Conservation (phyloP, 2,888 invertebrate species). For the Cyaniris semiargus region DNA sequence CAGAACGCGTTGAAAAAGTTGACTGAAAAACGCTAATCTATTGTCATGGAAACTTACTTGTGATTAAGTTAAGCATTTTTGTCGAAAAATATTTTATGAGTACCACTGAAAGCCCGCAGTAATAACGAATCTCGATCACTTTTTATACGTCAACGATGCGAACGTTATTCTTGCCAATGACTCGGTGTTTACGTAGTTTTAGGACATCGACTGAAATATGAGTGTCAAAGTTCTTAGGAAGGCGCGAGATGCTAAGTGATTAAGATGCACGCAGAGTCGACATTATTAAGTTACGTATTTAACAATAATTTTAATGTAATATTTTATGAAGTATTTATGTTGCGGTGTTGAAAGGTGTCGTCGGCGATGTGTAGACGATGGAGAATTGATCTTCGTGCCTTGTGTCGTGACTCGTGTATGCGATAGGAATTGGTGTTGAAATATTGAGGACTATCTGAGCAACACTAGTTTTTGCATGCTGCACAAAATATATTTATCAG, state of each 20-base stretch:
- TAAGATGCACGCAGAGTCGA: background rate
- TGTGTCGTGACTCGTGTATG: constrained; percentile 55
- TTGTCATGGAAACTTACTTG: constrained; percentile 52
- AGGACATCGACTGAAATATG: constrained; percentile 37
- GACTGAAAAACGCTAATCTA: constrained; percentile 74
- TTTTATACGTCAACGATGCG: constrained; percentile 15
- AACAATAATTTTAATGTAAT: constrained; percentile 32
- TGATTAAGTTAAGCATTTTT: constrained; percentile 71
- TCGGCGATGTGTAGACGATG: constrained; percentile 44
- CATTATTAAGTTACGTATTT: constrained; percentile 26
- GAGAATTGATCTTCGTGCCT: constrained; percentile 77
- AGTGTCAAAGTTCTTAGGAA: constrained; percentile 27
- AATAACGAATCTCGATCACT: constrained; percentile 11
- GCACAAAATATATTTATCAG: constrained; percentile 69
- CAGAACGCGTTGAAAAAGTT: constrained; percentile 79
- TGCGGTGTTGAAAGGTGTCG: constrained; percentile 10
- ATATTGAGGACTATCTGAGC: background rate
- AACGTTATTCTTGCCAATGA: constrained; percentile 39
- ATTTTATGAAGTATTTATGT: constrained; percentile 26
- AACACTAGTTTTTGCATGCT: constrained; percentile 55
- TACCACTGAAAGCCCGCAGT: constrained; percentile 21
- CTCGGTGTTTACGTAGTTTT: constrained; percentile 37
- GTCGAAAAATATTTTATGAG: constrained; percentile 43
- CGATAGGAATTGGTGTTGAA: constrained; percentile 36
- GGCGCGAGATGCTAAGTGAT: background rate